Conservation (phyloP, 2,888 invertebrate species). For the Dicyrtomina minuta region DNA sequence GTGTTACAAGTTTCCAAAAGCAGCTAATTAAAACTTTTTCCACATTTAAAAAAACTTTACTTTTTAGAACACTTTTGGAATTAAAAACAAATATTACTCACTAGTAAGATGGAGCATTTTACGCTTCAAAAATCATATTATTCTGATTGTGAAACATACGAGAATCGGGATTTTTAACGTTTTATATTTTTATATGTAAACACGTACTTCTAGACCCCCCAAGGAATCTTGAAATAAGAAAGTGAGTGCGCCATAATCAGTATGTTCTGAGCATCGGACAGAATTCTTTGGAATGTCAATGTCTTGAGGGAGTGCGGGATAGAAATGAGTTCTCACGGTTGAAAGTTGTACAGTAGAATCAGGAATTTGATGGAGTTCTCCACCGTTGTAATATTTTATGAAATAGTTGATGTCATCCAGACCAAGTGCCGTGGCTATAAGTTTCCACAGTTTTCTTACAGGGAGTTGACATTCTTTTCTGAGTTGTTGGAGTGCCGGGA, state of each 20-base stretch:
- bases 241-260: slow-evolving; percentile 55
- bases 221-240: slow-evolving; percentile 55
- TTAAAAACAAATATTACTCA: too few species aligned
- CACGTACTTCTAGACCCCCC: slow-evolving; percentile 55
- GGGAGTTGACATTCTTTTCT: slow-evolving; percentile 9
- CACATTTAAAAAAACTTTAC: too few species aligned
- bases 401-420: slow-evolving; percentile 27
- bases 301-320: slow-evolving; percentile 43
- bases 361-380: background rate
- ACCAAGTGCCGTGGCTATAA: slow-evolving; percentile 27
- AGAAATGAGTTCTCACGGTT: slow-evolving; percentile 48
- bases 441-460: slow-evolving; percentile 3
- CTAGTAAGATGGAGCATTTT: too few species aligned
- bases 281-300: slow-evolving; percentile 30
- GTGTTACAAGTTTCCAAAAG: too few species aligned
- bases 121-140: too few species aligned
- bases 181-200: too few species aligned
- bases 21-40: too few species aligned
- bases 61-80: too few species aligned
- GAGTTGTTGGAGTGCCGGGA: slow-evolving; percentile 21
- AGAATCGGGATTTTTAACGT: too few species aligned
- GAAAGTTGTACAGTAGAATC: slow-evolving; percentile 29
- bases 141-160: too few species aligned
- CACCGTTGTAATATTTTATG: slow-evolving; percentile 8
- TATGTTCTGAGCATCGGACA: slow-evolving; percentile 55